Evolutionary conservation across 2,797 vertebrate species (phyloP).

Genomic region (Limnodromus scolopaceus): DNA sequence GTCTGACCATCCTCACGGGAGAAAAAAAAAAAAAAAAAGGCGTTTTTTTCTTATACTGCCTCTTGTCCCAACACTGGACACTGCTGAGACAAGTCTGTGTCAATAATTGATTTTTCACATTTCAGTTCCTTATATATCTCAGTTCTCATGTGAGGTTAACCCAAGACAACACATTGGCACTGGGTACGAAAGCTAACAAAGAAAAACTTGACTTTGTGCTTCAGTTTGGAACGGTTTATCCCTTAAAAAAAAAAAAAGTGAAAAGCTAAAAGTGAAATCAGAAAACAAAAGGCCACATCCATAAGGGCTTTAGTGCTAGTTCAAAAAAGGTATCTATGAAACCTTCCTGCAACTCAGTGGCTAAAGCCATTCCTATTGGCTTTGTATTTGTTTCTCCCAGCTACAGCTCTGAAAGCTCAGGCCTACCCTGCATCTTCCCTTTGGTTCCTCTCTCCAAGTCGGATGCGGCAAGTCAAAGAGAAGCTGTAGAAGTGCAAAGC

Average conservation of each 20-base stretch:
- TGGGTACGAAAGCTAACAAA: not conserved
- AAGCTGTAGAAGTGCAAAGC: not conserved
- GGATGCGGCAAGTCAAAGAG: not conserved
- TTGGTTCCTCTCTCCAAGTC: not conserved
- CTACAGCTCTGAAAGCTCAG: not conserved
- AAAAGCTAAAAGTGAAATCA: not conserved
- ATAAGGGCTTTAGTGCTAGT: not conserved
- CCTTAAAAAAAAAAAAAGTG: too few species aligned
- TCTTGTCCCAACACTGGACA: not conserved
- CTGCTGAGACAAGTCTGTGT: not conserved
- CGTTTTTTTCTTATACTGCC: not conserved
- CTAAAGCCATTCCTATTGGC: not conserved
- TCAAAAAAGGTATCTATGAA: not conserved
- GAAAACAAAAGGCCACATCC: not conserved
- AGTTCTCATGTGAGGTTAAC: not conserved
- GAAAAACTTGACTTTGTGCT: not conserved
- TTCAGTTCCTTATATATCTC: not conserved
- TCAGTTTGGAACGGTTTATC: not conserved
- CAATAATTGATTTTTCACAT: not conserved
- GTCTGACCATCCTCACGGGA: not conserved
- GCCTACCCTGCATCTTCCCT: not conserved
- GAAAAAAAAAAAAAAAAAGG: not conserved
- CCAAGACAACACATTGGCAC: not conserved
- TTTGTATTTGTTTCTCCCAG: not conserved
- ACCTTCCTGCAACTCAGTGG: not conserved